Evolutionary conservation across 2,888 invertebrate species (phyloP).

Genomic region (Tricholauxania praeusta): DNA sequence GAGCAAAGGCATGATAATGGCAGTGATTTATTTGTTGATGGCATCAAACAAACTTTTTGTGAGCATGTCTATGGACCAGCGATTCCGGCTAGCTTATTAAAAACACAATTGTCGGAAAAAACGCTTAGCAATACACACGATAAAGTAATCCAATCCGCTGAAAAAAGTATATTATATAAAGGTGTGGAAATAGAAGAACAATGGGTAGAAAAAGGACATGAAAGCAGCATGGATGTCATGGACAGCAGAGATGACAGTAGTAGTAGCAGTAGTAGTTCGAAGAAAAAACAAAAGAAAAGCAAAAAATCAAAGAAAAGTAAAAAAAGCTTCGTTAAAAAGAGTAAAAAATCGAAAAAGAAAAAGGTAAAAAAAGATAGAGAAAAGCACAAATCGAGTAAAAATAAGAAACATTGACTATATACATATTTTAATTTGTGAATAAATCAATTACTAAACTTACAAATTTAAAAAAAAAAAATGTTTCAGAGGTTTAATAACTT

Average conservation of each 20-base stretch:
- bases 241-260: conserved; percentile 32
- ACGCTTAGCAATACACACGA: conserved; percentile 47
- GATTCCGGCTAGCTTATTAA: conserved; percentile 4
- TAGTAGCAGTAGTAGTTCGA: conserved; percentile 2
- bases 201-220: conserved; percentile 54
- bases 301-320: conserved; percentile 35
- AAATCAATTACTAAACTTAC: no score
- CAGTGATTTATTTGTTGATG: conserved; percentile 41
- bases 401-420: neutral
- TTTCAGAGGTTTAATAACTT: no score
- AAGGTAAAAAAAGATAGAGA: conserved; percentile 13
- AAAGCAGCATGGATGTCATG: conserved; percentile 36
- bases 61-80: conserved; percentile 57
- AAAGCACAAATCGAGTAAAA: conserved; percentile 18
- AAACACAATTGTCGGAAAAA: neutral
- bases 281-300: conserved; percentile 29
- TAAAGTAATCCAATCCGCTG: conserved; percentile 49
- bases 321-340: conserved; percentile 25
- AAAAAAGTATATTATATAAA: conserved; percentile 40
- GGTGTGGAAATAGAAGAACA: conserved; percentile 52
- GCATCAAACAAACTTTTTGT: conserved; percentile 20
- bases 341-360: conserved; percentile 39
- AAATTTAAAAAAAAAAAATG: no score
- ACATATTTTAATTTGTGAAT: no score
- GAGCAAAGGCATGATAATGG: conserved; percentile 49